phyloP scores from a whole-genome alignment of 2,888 invertebrate species.

The Hypena proboscidalis region DNA sequence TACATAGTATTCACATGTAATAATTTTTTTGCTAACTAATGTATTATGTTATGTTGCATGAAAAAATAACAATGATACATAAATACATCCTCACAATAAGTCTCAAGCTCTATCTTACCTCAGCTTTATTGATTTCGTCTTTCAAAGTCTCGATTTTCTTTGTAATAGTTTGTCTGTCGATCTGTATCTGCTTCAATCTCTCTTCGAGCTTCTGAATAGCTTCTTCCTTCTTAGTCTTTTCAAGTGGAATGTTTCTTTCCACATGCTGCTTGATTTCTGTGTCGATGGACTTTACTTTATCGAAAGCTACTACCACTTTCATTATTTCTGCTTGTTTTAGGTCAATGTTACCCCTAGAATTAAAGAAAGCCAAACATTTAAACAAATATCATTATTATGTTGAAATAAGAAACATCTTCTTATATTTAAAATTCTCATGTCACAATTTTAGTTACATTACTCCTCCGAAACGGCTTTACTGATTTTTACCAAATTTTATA shows the following conservation, averaged over 20 bases:
- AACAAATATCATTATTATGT: neutral
- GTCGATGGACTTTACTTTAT: conserved; percentile 82
- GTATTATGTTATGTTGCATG: no score
- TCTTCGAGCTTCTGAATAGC: conserved; percentile 77
- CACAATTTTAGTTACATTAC: no score
- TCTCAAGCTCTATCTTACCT: conserved; percentile 51
- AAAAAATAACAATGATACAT: neutral
- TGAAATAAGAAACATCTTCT: no score
- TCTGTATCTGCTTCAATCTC: conserved; percentile 75
- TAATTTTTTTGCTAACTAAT: no score
- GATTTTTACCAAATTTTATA: no score
- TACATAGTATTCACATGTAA: no score
- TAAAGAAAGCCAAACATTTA: neutral
- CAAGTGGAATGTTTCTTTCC: conserved; percentile 80
- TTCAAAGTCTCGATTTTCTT: conserved; percentile 84
- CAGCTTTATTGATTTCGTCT: conserved; percentile 85
- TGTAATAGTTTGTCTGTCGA: conserved; percentile 72
- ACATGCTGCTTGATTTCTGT: conserved; percentile 84
- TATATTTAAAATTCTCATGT: no score
- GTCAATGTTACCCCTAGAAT: conserved; percentile 70
- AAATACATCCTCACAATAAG: neutral
- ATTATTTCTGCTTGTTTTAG: conserved; percentile 71
- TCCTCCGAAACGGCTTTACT: no score
- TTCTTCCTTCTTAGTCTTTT: conserved; percentile 81
- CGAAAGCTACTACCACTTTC: conserved; percentile 69